Base-by-base conservation (phyloP, 2,797 vertebrate species). In the Gymnoscopelus microlampas region DNA sequence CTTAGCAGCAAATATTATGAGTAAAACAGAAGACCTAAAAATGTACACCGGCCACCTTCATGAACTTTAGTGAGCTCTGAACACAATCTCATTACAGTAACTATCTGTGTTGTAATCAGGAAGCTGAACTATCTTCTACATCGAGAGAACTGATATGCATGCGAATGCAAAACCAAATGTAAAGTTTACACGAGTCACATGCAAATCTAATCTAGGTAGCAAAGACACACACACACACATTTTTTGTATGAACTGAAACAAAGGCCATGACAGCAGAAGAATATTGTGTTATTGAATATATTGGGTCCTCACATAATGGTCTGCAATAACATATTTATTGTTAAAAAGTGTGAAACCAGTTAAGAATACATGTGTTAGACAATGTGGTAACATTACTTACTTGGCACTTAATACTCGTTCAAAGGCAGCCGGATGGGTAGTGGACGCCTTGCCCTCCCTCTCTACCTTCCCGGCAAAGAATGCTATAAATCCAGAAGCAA, bases 401-500 rank as follows among this genome's bases (percentile, higher is more conserved):
- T 94, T 97, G 87, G 97, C 97, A 76, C 95, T 97, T 70, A 93
- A 95, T 69, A 98, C 93, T 0, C 97, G 91, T n/a, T 97, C 95
- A 4, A 96, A 96, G 64, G 91, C 83, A 2, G 94, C 64, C 0
- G 93, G 79, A 10, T 90, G 89, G 10, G 78, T 71, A 0, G 89
- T 91, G 3, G 87, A 80, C 10, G 54, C 78, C 73, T 88, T 95
- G 87, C 95, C 94, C 83, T 96, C 96, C 23, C 93, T 95, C 70
- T 98, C 96, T 61, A 99, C 93, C 88, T 97, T 98, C 75, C 92
- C 91, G 12, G 96, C 95, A 76, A 99, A 98, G 85, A 95, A 98
- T 0, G 84, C 97, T 98, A 60, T 35, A 85, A 72, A 68, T 54
- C 85, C 54, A 64, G 13, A 35, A 0, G 81, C 2, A 63, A 7